Base-by-base conservation (phyloP, 2,888 invertebrate genomes). In the Drosophila sordidula region DNA sequence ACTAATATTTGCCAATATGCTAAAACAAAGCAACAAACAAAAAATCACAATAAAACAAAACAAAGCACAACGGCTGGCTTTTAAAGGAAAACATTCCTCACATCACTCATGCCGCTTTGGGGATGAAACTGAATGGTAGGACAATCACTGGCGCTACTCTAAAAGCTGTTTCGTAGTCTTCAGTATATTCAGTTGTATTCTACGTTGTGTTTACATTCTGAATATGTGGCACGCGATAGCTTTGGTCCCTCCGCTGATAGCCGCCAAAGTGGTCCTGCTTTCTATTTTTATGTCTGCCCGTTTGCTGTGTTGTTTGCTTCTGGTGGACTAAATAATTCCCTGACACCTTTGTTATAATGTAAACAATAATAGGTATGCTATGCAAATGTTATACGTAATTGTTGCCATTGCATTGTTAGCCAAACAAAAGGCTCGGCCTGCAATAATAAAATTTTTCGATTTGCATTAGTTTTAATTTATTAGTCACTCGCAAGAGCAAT, bases 221-320 rank as follows among this genome's bases (percentile, higher is more conserved):
- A 80, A 80, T 87, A 81, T 87, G 86, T 76, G 75, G 86, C 90
- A 90, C 90, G 90, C 90, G 90, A 90, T 90, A 84, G 87, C 86
- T 84, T 85, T 76, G 61, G 41, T 54, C 57, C 52, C 61, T 62
- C n/a, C 64, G 59, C 61, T 78, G 78, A 83, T 83, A 87, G 78
- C 74, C 71, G 46, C 65, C 72, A 65, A 57, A 76, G 47, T 66
- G 66, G 62, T 66, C 25, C 66, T 68, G 58, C 44, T 51, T 38
- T 68, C 44, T 62, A 46, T 51, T 49, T 49, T 52, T 54, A 29
- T 55, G 32, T 67, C 62, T 62, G 55, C 36, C 34, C 22, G 54
- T 63, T 68, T 65, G 65, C 22, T 39, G 44, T 62, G 50, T 65
- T 79, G 73, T 83, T 77, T 82, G 70, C 63, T 34, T 41, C 69